Percentiles rank a stretch among this genome's conserved stretches.
phyloP scores from a whole-genome alignment of 1,140 invertebrate genomes.

The Tribolium castaneum region DNA sequence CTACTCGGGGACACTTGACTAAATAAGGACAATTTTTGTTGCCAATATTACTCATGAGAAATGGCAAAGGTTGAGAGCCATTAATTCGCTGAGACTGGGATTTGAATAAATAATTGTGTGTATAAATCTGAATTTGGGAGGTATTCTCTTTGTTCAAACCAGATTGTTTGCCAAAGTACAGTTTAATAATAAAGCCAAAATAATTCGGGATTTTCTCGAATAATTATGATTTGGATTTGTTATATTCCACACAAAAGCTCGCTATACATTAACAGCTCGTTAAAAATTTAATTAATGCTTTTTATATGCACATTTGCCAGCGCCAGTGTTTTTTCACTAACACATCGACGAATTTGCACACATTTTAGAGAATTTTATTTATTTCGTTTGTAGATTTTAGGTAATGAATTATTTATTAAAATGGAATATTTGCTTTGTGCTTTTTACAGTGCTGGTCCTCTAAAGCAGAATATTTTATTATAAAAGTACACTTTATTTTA shows the following conservation, averaged over 20 bases:
- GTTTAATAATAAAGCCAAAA: too few relatives aligned
- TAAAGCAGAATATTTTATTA: not conserved
- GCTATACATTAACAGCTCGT: not conserved
- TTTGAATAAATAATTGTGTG: too few relatives aligned
- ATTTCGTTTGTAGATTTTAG: not conserved
- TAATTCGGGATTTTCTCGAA: too few relatives aligned
- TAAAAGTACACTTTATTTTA: not conserved
- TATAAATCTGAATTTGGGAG: too few relatives aligned
- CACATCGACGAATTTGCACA: not conserved
- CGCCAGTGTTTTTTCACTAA: not conserved
- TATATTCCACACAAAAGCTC: not conserved
- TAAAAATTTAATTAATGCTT: not conserved
- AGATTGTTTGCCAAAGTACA: too few relatives aligned
- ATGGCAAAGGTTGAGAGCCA: too few relatives aligned
- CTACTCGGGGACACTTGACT: not conserved
- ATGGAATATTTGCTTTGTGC: not conserved
- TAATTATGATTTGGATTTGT: too few relatives aligned
- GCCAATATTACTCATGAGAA: too few relatives aligned
- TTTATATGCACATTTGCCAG: not conserved
- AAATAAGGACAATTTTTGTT: not conserved
- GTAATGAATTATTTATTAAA: not conserved
- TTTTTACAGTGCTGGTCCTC: too few relatives aligned
- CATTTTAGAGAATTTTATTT: not conserved
- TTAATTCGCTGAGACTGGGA: too few relatives aligned
- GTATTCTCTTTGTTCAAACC: too few relatives aligned